These are phyloP conservation scores for Julus scanicus DNA, from an alignment of 2,888 invertebrate genomes.

Conservation along the genomic window DNA sequence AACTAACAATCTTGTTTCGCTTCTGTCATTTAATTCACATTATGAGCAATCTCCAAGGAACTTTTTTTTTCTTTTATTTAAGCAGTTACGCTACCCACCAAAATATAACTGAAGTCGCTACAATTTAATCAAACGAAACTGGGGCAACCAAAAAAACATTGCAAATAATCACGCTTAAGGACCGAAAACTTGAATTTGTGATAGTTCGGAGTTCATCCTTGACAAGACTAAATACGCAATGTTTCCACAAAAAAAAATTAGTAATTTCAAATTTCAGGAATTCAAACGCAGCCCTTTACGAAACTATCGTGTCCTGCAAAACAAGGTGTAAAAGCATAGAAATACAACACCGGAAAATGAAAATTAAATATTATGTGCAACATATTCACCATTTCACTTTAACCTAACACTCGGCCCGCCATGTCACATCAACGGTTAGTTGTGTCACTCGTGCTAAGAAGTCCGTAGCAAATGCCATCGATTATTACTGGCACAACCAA, in stretches of 20 bases:
- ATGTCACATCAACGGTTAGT: background rate
- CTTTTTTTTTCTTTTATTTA: background rate
- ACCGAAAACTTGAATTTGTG: background rate
- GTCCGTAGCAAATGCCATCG: background rate
- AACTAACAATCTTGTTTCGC: background rate
- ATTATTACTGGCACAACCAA: background rate
- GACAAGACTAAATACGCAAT: background rate
- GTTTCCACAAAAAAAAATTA: background rate
- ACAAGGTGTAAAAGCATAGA: background rate
- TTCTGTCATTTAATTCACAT: background rate
- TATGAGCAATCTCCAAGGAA: slow-evolving; percentile 31
- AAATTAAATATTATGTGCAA: background rate
- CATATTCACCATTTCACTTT: background rate
- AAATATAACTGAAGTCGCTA: background rate
- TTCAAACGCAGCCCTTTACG: background rate
- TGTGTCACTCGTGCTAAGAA: background rate
- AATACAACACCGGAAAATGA: slow-evolving; percentile 1
- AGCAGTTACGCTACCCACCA: background rate
- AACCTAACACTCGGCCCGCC: background rate
- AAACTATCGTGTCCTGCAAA: background rate
- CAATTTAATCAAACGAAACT: background rate
- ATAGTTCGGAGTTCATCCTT: too few species aligned
- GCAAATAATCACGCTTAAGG: background rate
- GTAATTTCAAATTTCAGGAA: background rate
- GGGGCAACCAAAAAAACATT: too few species aligned